A percentile compares a stretch with the other conserved stretches of the same genome.
These are phyloP conservation scores for Argyra leucocephala DNA, from an alignment of 2,888 invertebrate genomes.

Conservation along the genomic window DNA sequence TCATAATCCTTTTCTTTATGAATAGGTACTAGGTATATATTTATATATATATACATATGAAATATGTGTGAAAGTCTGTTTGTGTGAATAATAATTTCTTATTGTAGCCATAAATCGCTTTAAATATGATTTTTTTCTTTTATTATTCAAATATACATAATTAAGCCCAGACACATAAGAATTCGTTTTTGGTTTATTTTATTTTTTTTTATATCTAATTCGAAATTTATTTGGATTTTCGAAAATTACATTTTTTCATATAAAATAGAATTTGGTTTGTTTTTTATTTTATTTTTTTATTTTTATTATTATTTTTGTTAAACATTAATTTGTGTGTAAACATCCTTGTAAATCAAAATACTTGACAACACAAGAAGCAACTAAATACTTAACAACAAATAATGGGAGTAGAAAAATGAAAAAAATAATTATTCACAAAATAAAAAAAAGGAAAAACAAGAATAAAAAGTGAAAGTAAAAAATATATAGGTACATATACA, in stretches of 20 bases:
- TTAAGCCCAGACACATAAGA: neutral
- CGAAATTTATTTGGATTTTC: neutral
- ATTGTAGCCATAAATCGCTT: neutral
- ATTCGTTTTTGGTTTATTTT: neutral
- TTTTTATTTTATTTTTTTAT: neutral
- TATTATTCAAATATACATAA: neutral
- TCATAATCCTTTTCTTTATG: too few species aligned
- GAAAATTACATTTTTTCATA: neutral
- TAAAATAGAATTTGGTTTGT: neutral
- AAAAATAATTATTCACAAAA: neutral
- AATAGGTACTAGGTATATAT: too few species aligned
- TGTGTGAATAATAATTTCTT: neutral
- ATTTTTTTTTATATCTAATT: neutral
- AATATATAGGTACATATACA: too few species aligned
- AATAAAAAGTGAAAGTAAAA: too few species aligned
- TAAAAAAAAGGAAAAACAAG: neutral
- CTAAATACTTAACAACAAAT: neutral
- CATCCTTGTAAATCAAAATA: conserved; percentile 6
- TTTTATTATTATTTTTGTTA: neutral
- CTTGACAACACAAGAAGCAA: conserved; percentile 1
- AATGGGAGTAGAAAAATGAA: too few species aligned
- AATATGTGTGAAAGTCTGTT: too few species aligned
- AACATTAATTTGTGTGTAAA: conserved; percentile 4
- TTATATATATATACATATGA: too few species aligned
- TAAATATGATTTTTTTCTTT: neutral